phyloP scores from a whole-genome alignment of 2,113 vertebrate species.

The Trematomus loennbergii region DNA sequence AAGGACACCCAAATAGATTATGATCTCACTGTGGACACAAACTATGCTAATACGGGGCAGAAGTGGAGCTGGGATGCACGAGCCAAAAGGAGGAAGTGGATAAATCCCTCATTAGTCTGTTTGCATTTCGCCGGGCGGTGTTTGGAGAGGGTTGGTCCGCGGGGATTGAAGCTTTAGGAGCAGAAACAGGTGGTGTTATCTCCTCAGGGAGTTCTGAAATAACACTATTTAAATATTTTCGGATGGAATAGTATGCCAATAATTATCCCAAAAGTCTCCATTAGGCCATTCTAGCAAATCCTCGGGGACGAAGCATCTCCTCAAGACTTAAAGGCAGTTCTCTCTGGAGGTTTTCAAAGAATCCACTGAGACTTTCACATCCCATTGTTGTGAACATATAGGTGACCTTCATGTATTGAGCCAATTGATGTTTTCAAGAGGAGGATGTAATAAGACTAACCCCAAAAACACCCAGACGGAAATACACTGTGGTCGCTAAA shows the following conservation, averaged over 20 bases:
- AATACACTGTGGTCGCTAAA: too few relatives aligned
- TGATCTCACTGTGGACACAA: slow-evolving; percentile 67
- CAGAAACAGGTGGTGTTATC: slow-evolving; percentile 64
- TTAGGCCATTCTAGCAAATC: slow-evolving; percentile 33
- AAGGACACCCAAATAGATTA: slow-evolving; percentile 77
- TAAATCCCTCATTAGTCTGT: slow-evolving; percentile 78
- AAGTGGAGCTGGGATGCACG: slow-evolving; percentile 49
- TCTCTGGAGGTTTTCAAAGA: slow-evolving; percentile 9
- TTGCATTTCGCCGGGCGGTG: slow-evolving; percentile 68
- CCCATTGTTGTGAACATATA: slow-evolving; percentile 7
- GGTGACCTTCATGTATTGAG: slow-evolving; percentile 6
- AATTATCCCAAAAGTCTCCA: slow-evolving; percentile 59
- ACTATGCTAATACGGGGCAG: slow-evolving; percentile 71
- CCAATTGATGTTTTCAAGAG: neutral
- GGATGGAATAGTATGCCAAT: slow-evolving; percentile 40
- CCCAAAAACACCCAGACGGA: too few relatives aligned
- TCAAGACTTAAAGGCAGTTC: slow-evolving; percentile 10
- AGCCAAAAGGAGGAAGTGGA: slow-evolving; percentile 62
- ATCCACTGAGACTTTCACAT: slow-evolving; percentile 9
- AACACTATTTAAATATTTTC: slow-evolving; percentile 66
- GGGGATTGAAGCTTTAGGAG: slow-evolving; percentile 50
- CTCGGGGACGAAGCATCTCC: slow-evolving; percentile 27
- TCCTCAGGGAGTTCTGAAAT: slow-evolving; percentile 66
- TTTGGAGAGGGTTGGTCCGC: slow-evolving; percentile 67
- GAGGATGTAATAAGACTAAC: too few relatives aligned